Evolutionary conservation across 53 echinoderm and acorn worm species (phyloP), one percentile per base, ranked within the genome.

Genomic region (Stichopus horrens): DNA sequence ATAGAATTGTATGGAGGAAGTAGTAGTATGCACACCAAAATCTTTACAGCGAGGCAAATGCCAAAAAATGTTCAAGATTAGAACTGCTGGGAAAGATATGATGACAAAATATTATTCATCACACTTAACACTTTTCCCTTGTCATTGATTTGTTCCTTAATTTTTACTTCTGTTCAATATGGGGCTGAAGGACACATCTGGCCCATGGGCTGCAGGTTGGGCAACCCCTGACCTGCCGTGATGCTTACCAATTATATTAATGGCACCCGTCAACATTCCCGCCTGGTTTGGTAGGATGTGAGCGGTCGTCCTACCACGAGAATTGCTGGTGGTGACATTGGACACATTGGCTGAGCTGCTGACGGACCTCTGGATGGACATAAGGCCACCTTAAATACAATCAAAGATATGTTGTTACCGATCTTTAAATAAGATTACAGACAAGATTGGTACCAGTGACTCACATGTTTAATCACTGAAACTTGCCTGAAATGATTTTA

Each of bases 161-260:
- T 37, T 37, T 37, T 37, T 1, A 37, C 2, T 37, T 37, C 37
- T 37, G 2, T 37, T 37, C 37, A 37, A 37, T 37, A 37, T 37
- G 37, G 37, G 37, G 37, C 37, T 37, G 37, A 37, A 37, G 37
- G 37, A 2, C 37, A 37, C 37, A 37, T 37, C 37, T 37, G 37
- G 37, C 37, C 37, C 37, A 37, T 37, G 37, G 37, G 37, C 37
- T 37, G 37, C 37, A 1, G 37, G 37, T 37, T 37, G 2, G 37
- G 37, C 37, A 37, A 37, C 37, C 37, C 37, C 37, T 37, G 37
- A 37, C 37, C 37, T 37, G 2, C 37, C 37, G 2, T 37, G 37
- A 37, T 20, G 56, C 88, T 88, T 58, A 91, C 93, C 90, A 21
- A 96, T 96, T 87, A 96, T 94, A 79, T 94, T 94, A 71, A 94